Evolutionary conservation across 2,888 invertebrate genomes (phyloP).

Genomic region (Cryptus armator): DNA sequence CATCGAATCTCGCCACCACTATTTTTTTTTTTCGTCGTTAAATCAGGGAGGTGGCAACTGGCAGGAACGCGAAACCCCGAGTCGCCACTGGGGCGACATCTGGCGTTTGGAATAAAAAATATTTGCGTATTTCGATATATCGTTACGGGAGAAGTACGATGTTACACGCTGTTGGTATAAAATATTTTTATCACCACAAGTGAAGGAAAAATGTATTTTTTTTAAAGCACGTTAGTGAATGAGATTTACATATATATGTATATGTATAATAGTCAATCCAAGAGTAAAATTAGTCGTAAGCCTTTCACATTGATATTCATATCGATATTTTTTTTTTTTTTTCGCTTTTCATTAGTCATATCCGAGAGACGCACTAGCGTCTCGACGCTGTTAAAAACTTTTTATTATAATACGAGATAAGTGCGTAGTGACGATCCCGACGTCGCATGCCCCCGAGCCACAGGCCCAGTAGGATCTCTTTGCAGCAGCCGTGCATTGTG

Average conservation of each 20-base stretch:
- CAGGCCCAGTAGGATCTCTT: too few species aligned
- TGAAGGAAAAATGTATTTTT: conserved; percentile 14
- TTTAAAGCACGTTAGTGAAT: conserved; percentile 22
- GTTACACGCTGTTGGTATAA: not conserved
- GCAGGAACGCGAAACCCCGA: not conserved
- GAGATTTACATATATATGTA: conserved; percentile 4
- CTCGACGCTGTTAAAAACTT: not conserved
- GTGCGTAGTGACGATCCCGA: conserved; percentile 8
- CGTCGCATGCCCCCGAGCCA: not conserved
- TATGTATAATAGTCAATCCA: conserved; percentile 1
- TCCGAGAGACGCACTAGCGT: not conserved
- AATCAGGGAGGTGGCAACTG: conserved; percentile 22
- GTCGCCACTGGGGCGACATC: not conserved
- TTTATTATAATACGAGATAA: not conserved
- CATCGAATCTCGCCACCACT: conserved; percentile 4
- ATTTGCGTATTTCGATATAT: not conserved
- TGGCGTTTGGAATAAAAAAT: not conserved
- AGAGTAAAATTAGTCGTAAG: not conserved
- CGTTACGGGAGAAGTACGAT: not conserved
- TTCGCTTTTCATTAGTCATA: not conserved
- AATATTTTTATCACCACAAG: not conserved
- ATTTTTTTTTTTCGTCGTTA: not conserved
- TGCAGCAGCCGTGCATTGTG: conserved; percentile 1
- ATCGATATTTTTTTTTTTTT: conserved; percentile 6
- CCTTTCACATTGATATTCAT: conserved; percentile 11